Percentiles rank a stretch among this genome's conserved stretches.
phyloP scores from a whole-genome alignment of 64 coral and sea anemone species.

The Stylophora pistillata region DNA sequence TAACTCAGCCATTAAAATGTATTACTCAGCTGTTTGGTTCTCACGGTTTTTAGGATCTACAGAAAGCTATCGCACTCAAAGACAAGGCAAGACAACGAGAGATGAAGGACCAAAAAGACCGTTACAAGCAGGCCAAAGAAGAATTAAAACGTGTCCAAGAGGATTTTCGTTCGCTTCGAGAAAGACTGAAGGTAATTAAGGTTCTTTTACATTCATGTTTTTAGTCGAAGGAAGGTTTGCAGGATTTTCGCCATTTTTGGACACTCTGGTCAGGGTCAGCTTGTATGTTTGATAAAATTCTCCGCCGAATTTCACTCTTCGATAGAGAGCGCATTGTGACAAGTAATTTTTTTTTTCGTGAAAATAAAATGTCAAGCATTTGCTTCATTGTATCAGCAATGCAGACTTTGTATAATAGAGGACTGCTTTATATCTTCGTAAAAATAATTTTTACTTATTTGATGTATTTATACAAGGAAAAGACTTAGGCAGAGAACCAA shows the following conservation, averaged over 20 bases:
- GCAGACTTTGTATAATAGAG: too few species aligned
- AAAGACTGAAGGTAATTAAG: constrained; percentile 74
- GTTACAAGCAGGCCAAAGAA: constrained; percentile 72
- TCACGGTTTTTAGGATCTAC: constrained; percentile 71
- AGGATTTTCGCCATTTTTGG: background rate
- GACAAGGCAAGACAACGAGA: constrained; percentile 83
- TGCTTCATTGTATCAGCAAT: too few species aligned
- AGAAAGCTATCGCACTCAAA: constrained; percentile 76
- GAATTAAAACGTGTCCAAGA: constrained; percentile 61
- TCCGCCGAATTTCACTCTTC: too few species aligned
- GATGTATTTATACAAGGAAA: too few species aligned
- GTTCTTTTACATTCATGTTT: background rate
- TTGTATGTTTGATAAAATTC: background rate
- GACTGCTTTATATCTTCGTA: too few species aligned
- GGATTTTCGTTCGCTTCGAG: constrained; percentile 64
- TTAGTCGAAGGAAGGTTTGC: background rate
- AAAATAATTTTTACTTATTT: too few species aligned
- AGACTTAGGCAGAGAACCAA: too few species aligned
- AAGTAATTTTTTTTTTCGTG: too few species aligned
- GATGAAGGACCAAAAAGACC: constrained; percentile 75
- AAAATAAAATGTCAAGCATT: too few species aligned
- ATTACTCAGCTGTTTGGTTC: background rate
- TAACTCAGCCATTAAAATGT: background rate
- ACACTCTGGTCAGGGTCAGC: background rate
- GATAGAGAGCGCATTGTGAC: too few species aligned